Percentiles rank a stretch among this genome's conserved stretches.
These are phyloP conservation scores for Rotaria magnacalcarata DNA, from an alignment of 2,888 invertebrate genomes.

Conservation along the genomic window DNA sequence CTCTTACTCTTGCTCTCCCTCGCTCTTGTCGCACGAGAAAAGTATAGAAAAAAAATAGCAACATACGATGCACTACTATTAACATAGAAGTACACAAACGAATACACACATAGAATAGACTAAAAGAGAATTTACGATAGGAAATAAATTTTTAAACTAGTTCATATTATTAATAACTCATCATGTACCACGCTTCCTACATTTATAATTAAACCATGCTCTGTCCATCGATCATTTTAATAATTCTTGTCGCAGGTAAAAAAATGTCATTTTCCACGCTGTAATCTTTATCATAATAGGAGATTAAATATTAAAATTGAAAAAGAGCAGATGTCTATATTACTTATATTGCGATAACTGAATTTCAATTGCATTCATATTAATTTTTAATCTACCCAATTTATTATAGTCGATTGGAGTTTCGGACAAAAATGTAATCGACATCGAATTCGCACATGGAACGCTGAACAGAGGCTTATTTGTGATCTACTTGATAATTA, in stretches of 20 bases:
- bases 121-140: neutral
- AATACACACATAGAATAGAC: neutral
- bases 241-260: neutral
- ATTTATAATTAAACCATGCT: neutral
- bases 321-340: too few species aligned
- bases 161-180: neutral
- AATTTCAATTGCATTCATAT: neutral
- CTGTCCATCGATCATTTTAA: neutral
- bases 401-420: neutral
- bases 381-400: neutral
- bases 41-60: neutral
- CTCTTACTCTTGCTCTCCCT: neutral
- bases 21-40: neutral
- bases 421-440: neutral
- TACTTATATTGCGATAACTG: neutral
- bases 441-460: neutral
- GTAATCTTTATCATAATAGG: neutral
- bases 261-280: neutral
- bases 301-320: neutral
- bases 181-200: neutral
- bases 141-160: neutral
- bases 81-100: neutral
- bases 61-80: neutral
- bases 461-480: conserved; percentile 42
- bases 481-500: conserved; percentile 43